Evolutionary conservation across 2,888 invertebrate genomes (phyloP).

Genomic region (Caenorhabditis sp.): DNA sequence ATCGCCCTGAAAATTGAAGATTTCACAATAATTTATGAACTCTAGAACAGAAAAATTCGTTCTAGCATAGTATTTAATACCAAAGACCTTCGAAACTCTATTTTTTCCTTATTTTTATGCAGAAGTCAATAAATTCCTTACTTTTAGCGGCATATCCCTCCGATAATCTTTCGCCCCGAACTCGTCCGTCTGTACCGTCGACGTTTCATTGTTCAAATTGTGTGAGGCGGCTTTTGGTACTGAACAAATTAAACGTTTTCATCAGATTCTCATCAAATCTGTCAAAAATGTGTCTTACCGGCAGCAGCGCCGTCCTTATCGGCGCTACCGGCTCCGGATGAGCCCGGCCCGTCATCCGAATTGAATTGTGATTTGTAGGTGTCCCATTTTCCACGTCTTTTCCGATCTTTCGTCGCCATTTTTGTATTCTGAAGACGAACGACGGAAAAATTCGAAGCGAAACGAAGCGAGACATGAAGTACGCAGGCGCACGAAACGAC

Average conservation of each 20-base stretch:
- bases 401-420: constrained; percentile 44
- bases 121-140: constrained; percentile 12
- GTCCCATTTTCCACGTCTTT: constrained; percentile 59
- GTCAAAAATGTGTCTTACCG: constrained; percentile 1
- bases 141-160: constrained; percentile 68
- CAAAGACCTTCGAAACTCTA: too few relatives aligned
- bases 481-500: constrained; percentile 13
- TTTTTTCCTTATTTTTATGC: neutral
- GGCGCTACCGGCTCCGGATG: constrained; percentile 17
- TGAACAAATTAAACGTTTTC: constrained; percentile 13
- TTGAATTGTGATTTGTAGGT: constrained; percentile 61
- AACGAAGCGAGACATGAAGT: constrained; percentile 1
- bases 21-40: too few relatives aligned
- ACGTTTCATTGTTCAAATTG: constrained; percentile 43
- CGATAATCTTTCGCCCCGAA: constrained; percentile 71
- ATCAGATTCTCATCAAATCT: neutral
- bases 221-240: constrained; percentile 66
- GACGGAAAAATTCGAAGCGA: constrained; percentile 9
- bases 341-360: constrained; percentile 41
- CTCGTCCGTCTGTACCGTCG: constrained; percentile 56
- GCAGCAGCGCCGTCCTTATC: constrained; percentile 45
- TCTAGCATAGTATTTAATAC: too few relatives aligned
- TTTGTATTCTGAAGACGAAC: neutral
- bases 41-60: too few relatives aligned
- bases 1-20: constrained; percentile 61